Conservation (phyloP, 2,888 invertebrate species). For the Drosophila lutescens region DNA sequence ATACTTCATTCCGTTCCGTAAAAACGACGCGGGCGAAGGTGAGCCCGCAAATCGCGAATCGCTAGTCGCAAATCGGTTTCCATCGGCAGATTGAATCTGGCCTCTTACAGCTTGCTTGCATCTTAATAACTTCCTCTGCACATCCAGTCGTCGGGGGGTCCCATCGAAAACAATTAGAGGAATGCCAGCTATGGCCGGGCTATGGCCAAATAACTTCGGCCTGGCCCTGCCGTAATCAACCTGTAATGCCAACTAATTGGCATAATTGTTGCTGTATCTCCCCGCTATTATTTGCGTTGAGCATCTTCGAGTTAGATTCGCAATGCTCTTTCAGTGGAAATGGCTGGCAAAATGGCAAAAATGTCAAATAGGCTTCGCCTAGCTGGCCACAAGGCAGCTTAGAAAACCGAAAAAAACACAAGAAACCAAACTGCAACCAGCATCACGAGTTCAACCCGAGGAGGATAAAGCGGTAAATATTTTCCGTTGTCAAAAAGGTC, state of each 20-base stretch:
- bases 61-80: conserved; percentile 5
- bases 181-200: conserved; percentile 57
- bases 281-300: conserved; percentile 37
- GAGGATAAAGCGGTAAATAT: conserved; percentile 75
- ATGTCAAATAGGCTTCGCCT: conserved; percentile 73
- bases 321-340: conserved; percentile 71
- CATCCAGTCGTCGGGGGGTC: conserved; percentile 12
- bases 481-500: conserved; percentile 53
- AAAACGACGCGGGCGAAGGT: conserved; percentile 55
- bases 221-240: conserved; percentile 66
- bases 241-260: conserved; percentile 80
- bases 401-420: conserved; percentile 8
- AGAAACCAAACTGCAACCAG: conserved; percentile 57
- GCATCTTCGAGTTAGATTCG: conserved; percentile 51
- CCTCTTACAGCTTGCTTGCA: conserved; percentile 24
- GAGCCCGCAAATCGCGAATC: conserved; percentile 35
- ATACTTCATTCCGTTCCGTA: background rate
- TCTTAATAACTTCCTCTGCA: conserved; percentile 66
- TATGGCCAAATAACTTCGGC: conserved; percentile 31
- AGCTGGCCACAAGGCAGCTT: conserved; percentile 42
- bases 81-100: conserved; percentile 6
- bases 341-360: conserved; percentile 72
- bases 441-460: conserved; percentile 64
- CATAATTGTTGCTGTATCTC: conserved; percentile 63
- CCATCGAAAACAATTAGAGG: conserved; percentile 47